phyloP scores from a whole-genome alignment of 2,888 invertebrate genomes.

The Tupiocoris notatus region DNA sequence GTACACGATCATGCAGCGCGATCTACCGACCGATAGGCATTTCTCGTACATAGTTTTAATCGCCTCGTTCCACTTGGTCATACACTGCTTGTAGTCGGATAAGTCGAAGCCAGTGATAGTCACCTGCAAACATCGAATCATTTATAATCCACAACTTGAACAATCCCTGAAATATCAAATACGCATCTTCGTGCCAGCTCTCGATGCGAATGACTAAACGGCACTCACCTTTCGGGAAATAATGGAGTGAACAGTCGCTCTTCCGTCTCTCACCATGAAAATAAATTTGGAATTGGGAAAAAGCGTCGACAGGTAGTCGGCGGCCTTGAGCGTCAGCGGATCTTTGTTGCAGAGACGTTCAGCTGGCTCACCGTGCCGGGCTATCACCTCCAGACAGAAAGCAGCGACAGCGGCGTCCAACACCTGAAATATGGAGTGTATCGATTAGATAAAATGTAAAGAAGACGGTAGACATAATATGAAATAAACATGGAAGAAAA shows the following conservation, averaged over 20 bases:
- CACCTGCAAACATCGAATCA: constrained; percentile 57
- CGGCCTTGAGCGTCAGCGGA: constrained; percentile 96
- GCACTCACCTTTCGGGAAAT: constrained; percentile 85
- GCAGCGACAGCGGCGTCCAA: constrained; percentile 94
- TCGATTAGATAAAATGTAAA: too few species aligned
- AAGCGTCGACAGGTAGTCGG: constrained; percentile 86
- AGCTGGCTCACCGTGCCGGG: constrained; percentile 93
- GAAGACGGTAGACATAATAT: too few species aligned
- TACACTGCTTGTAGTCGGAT: constrained; percentile 87
- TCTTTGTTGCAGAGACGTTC: constrained; percentile 97
- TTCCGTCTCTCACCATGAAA: constrained; percentile 96
- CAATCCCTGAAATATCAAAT: too few species aligned
- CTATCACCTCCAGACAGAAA: constrained; percentile 94
- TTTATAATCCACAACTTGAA: too few species aligned
- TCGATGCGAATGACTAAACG: too few species aligned
- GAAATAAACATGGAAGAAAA: too few species aligned
- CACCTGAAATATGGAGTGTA: constrained; percentile 58
- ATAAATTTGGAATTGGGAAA: constrained; percentile 98
- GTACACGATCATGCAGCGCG: constrained; percentile 68
- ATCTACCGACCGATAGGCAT: constrained; percentile 63
- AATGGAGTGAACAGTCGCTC: constrained; percentile 98
- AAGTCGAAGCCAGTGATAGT: constrained; percentile 93
- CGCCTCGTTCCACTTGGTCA: constrained; percentile 95
- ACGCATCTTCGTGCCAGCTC: too few species aligned
- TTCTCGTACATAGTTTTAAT: constrained; percentile 92